Evolutionary conservation across 2,888 invertebrate genomes (phyloP), one percentile per base, ranked within the genome.

Genomic region (Podotricha telesiphe): DNA sequence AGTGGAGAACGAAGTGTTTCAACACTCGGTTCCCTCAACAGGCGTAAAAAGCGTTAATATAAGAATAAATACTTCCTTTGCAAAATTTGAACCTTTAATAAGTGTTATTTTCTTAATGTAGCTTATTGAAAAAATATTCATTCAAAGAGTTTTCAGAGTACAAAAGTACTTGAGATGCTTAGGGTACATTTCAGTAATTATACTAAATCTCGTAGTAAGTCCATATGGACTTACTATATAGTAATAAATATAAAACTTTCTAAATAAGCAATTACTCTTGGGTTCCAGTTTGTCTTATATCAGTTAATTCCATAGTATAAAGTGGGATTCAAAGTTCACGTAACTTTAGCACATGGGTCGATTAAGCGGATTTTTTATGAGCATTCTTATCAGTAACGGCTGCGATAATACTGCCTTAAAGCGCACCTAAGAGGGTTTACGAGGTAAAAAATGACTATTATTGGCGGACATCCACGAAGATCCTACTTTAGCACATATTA

Each of bases 361-460:
- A 73, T 70, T 74, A 69, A 74, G 73, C 70, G 68, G 73, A 68
- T 73, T 72, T 65, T 70, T 72, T 73, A 73, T 68, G 70, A 72
- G 59, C 70, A 55, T 67, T 37, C 73, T 73, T 73, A 73, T 73
- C 71, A 70, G 71, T 73, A 68, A 66, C 64, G 67, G 65, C 68
- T 62, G 71, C 73, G 73, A 74, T 71, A 73, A 69, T 71, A 66
- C 63, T 71, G 69, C 68, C 68, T 71, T 68, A 65, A 68, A 71
- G 68, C 61, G 65, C 65, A 71, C 68, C 65, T 65, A 62, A 68
- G 65, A 56, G 66, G 45, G 53, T 69, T 69, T 69, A 69, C 64
- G 69, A 71, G 69, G 69, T 69, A 69, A 69, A 61, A 69, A 69
- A 69, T 69, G 66, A 59, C 58, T 59, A 63, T 51, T 71, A 71